Evolutionary conservation across 2,797 vertebrate genomes (phyloP).

Genomic region (Sebastes vulpes): DNA sequence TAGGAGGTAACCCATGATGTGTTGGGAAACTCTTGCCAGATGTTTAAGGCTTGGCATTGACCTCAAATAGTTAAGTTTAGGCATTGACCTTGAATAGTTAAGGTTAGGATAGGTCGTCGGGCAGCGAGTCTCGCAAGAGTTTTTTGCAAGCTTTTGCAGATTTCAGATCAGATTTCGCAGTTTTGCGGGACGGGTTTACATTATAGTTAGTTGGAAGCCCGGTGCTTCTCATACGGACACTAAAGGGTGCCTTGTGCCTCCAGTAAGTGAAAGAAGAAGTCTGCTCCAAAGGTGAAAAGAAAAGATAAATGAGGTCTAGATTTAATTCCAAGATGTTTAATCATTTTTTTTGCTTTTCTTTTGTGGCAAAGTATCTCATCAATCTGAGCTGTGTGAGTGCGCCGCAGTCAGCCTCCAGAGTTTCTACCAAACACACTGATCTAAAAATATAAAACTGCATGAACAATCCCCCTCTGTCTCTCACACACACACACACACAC

Average conservation of each 20-base stretch:
- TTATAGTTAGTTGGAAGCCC: no score
- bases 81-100: no score
- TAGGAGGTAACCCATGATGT: no score
- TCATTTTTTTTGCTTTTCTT: not conserved
- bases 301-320: not conserved
- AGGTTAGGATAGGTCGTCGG: no score
- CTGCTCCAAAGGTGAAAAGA: not conserved
- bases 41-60: no score
- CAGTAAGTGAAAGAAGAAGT: not conserved
- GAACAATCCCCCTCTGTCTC: not conserved
- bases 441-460: slow-evolving; percentile 33
- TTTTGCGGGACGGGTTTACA: no score
- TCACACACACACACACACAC: not conserved
- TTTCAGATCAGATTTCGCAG: no score
- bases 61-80: no score
- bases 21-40: no score
- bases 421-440: slow-evolving; percentile 13
- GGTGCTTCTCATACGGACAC: no score
- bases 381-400: slow-evolving; percentile 12
- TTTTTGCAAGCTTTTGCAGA: fast-evolving
- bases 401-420: slow-evolving; percentile 1
- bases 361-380: slow-evolving; percentile 12
- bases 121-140: no score
- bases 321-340: not conserved
- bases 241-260: not conserved